phyloP scores from a whole-genome alignment of 1,140 invertebrate genomes.

The Drosophila yakuba region DNA sequence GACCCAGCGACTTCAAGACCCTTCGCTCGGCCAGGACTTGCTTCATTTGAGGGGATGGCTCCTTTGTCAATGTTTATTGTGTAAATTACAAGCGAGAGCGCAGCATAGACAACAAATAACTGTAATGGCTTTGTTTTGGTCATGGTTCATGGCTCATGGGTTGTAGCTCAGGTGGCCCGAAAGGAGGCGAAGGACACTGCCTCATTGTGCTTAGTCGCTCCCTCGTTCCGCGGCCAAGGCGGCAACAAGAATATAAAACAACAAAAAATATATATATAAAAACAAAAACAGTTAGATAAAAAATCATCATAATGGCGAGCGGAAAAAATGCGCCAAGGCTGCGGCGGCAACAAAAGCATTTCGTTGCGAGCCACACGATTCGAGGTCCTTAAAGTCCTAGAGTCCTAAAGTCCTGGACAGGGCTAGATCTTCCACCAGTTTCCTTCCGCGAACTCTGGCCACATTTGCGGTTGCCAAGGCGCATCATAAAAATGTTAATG shows the following conservation, averaged over 20 bases:
- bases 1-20: conserved; percentile 15
- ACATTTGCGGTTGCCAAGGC: conserved; percentile 77
- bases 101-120: conserved; percentile 78
- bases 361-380: conserved; percentile 3
- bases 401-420: conserved; percentile 10
- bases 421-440: conserved; percentile 20
- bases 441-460: conserved; percentile 45
- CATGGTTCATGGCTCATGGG: conserved; percentile 62
- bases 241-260: conserved; percentile 36
- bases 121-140: conserved; percentile 81
- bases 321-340: conserved; percentile 69
- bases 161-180: conserved; percentile 65
- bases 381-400: conserved; percentile 31
- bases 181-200: conserved; percentile 58
- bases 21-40: conserved; percentile 24
- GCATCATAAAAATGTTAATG: conserved; percentile 83
- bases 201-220: conserved; percentile 58
- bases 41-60: conserved; percentile 48
- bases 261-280: conserved; percentile 64
- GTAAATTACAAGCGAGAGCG: conserved; percentile 76
- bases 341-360: conserved; percentile 59
- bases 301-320: conserved; percentile 74
- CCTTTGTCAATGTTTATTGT: conserved; percentile 81
- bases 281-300: conserved; percentile 80
- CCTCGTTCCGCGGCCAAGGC: conserved; percentile 23